These are phyloP conservation scores for Gorsachius magnificus DNA, from an alignment of 2,797 vertebrate genomes.

Conservation along the genomic window DNA sequence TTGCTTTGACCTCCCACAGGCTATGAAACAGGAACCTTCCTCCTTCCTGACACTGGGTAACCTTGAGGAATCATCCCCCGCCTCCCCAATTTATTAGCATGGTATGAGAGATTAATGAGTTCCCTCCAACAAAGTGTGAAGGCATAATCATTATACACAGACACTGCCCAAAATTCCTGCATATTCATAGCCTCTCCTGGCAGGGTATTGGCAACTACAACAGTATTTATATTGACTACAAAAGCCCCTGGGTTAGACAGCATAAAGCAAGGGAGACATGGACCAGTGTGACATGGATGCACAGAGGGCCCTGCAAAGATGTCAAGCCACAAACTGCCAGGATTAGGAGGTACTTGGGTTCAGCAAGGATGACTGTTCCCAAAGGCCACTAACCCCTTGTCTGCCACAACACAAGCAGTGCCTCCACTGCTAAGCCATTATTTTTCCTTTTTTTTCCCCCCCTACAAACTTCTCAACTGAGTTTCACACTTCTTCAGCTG, in stretches of 20 bases:
- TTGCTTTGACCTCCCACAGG: slow-evolving; percentile 15
- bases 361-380: background rate
- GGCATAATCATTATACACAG: background rate
- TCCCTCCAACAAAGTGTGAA: background rate
- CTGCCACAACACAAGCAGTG: background rate
- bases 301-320: background rate
- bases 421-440: accelerated
- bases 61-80: background rate
- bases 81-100: background rate
- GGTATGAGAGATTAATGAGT: background rate
- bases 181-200: background rate
- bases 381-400: background rate
- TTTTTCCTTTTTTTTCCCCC: background rate
- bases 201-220: background rate
- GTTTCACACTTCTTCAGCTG: background rate
- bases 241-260: background rate
- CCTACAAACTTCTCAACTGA: background rate
- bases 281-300: background rate
- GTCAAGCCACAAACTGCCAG: background rate
- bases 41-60: slow-evolving; percentile 2
- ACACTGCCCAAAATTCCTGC: background rate
- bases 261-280: background rate
- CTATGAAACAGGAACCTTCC: background rate
- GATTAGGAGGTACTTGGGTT: background rate
- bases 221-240: background rate